Conservation (phyloP, 2,888 invertebrate genomes). For the Zhuqinia jingwanae region DNA sequence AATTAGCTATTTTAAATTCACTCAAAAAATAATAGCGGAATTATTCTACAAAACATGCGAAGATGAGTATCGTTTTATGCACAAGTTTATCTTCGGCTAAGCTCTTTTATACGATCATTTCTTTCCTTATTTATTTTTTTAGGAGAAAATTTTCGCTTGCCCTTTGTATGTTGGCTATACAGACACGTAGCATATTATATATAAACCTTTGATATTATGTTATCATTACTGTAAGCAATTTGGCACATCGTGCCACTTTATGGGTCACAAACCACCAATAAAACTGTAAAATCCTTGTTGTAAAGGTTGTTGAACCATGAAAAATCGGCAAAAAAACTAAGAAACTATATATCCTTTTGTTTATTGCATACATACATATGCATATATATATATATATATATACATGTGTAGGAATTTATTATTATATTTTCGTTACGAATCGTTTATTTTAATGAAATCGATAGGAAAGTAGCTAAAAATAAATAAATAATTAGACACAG, state of each 20-base stretch:
- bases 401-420: neutral
- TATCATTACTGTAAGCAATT: neutral
- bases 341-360: no score
- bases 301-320: slow-evolving; percentile 17
- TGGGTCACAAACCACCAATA: slow-evolving; percentile 46
- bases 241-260: slow-evolving; percentile 32
- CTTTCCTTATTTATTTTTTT: no score
- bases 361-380: neutral
- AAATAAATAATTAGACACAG: slow-evolving; percentile 13
- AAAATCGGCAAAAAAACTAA: slow-evolving; percentile 14
- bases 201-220: neutral
- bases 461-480: neutral
- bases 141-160: no score
- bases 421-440: no score
- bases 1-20: no score
- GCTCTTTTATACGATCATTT: no score
- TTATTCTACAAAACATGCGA: no score
- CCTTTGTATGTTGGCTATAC: neutral
- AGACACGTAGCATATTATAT: neutral
- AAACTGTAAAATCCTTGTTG: slow-evolving; percentile 25
- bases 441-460: slow-evolving; percentile 24
- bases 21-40: no score
- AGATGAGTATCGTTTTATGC: no score
- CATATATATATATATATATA: neutral
- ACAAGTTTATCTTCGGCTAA: no score